These are phyloP conservation scores for Antitype chi DNA, from an alignment of 2,888 invertebrate species.

Conservation along the genomic window DNA sequence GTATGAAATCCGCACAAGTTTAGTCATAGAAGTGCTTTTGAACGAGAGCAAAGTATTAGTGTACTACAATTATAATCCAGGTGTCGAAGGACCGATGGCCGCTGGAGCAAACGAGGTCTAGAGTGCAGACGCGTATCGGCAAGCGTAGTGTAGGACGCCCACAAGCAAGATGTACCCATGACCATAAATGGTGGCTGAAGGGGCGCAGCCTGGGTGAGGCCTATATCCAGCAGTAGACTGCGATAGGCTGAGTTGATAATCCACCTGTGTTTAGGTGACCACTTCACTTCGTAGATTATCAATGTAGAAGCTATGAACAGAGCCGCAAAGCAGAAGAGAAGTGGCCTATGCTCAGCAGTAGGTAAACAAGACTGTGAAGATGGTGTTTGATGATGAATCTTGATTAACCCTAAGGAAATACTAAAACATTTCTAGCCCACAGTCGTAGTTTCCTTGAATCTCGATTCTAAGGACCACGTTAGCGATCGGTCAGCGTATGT, in stretches of 20 bases:
- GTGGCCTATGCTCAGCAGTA: not conserved
- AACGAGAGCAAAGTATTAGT: not conserved
- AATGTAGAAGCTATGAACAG: not conserved
- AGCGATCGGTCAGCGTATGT: slow-evolving; percentile 26
- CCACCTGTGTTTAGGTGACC: not conserved
- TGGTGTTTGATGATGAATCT: not conserved
- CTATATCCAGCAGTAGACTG: too few species aligned
- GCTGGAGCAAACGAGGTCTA: too few species aligned
- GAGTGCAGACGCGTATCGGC: too few species aligned
- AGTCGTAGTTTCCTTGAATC: slow-evolving; percentile 26
- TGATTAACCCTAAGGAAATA: not conserved
- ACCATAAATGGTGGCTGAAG: too few species aligned
- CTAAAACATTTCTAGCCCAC: slow-evolving; percentile 11
- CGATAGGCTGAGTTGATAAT: too few species aligned
- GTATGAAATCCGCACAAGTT: not conserved
- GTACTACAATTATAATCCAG: not conserved
- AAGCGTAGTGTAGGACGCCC: too few species aligned
- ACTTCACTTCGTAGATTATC: not conserved
- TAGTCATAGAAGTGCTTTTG: not conserved
- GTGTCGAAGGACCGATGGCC: too few species aligned
- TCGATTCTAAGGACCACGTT: slow-evolving; percentile 4
- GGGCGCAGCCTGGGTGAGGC: too few species aligned
- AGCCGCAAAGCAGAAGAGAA: not conserved
- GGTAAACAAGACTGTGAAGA: not conserved
- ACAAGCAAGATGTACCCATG: too few species aligned